phyloP scores from a whole-genome alignment of 2,888 invertebrate genomes.

The Drosophila stalkeri region DNA sequence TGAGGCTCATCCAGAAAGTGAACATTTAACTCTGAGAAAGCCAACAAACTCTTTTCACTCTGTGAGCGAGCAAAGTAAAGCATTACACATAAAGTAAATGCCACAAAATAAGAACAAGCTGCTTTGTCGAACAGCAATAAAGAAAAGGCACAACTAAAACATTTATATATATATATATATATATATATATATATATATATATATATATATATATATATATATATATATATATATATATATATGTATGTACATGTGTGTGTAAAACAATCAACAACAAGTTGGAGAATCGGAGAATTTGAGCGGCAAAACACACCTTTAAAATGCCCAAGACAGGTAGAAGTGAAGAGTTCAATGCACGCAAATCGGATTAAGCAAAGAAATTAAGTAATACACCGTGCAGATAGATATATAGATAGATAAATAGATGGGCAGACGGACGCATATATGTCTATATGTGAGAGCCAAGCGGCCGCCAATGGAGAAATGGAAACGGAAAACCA shows the following conservation, averaged over 20 bases:
- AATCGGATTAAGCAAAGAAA: conserved; percentile 81
- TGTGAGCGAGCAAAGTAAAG: neutral
- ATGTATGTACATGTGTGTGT: conserved; percentile 25
- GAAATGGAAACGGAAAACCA: conserved; percentile 33
- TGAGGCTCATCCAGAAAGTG: neutral
- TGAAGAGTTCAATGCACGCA: conserved; percentile 81
- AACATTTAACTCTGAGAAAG: neutral
- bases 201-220: conserved; percentile 17
- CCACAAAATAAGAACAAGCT: conserved; percentile 60
- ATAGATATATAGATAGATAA: conserved; percentile 15
- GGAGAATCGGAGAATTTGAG: conserved; percentile 41
- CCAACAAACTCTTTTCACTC: conserved; percentile 1
- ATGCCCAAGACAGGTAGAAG: conserved; percentile 34
- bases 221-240: conserved; percentile 41
- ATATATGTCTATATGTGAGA: neutral
- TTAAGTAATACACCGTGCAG: conserved; percentile 69
- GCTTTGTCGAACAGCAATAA: conserved; percentile 20
- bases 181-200: conserved; percentile 17
- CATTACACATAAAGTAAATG: conserved; percentile 43
- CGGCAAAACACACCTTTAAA: conserved; percentile 50
- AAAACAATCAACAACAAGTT: conserved; percentile 30
- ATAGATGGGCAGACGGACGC: neutral
- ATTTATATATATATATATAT: conserved; percentile 42
- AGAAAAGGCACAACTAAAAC: conserved; percentile 30
- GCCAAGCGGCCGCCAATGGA: neutral